Evolutionary conservation across 2,888 invertebrate genomes (phyloP).

Genomic region (Piscicola geometra): DNA sequence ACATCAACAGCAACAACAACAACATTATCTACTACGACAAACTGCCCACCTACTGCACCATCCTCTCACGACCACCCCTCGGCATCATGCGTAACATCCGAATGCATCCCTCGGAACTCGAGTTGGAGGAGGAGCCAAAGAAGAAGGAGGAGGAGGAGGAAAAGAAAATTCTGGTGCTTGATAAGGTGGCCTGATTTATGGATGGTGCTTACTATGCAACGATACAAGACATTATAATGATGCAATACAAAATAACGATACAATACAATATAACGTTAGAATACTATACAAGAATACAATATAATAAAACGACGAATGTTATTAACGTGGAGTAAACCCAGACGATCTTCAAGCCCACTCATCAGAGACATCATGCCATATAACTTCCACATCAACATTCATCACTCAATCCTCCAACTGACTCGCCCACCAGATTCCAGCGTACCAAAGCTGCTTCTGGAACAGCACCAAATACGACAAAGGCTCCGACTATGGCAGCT

Average conservation of each 20-base stretch:
- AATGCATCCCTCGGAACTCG: constrained; percentile 17
- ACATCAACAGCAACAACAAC: too few relatives aligned
- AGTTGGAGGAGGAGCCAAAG: too few relatives aligned
- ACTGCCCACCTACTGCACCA: constrained; percentile 51
- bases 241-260: too few relatives aligned
- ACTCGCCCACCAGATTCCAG: constrained; percentile 48
- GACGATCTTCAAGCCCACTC: constrained; percentile 46
- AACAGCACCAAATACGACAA: constrained; percentile 52
- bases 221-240: too few relatives aligned
- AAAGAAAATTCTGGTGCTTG: constrained; percentile 1
- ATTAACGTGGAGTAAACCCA: too few relatives aligned
- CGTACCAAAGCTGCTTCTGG: constrained; percentile 52
- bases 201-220: too few relatives aligned
- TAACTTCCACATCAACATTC: too few relatives aligned
- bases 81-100: constrained; percentile 29
- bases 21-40: constrained; percentile 46
- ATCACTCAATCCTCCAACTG: constrained; percentile 14
- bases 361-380: background rate
- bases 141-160: too few relatives aligned
- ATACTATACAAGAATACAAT: too few relatives aligned
- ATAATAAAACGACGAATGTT: too few relatives aligned
- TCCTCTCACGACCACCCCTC: constrained; percentile 46
- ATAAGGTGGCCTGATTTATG: too few relatives aligned
- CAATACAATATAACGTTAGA: constrained; percentile 42
- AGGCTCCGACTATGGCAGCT: background rate